Evolutionary conservation across 1,140 invertebrate species (phyloP).

Genomic region (Drosophila virilis): DNA sequence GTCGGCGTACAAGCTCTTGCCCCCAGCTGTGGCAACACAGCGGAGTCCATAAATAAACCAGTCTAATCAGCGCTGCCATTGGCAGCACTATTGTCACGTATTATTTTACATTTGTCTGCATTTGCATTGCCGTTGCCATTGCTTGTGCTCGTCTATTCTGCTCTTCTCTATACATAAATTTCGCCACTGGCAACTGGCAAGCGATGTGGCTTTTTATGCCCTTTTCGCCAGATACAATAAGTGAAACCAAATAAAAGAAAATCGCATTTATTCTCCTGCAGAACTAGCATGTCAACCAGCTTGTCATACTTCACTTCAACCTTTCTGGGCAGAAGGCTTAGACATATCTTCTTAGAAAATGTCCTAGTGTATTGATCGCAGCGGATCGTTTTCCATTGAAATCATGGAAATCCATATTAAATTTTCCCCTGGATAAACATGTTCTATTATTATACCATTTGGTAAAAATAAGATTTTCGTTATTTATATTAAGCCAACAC

Average conservation of each 20-base stretch:
- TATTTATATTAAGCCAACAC: too few relatives aligned
- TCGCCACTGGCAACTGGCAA: constrained; percentile 30
- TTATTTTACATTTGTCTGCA: constrained; percentile 75
- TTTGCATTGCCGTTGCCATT: constrained; percentile 46
- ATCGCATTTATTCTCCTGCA: too few relatives aligned
- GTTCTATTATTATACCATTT: too few relatives aligned
- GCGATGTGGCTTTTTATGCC: constrained; percentile 8
- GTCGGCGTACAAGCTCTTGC: background rate
- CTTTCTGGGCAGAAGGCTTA: too few relatives aligned
- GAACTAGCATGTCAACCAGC: too few relatives aligned
- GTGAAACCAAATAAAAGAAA: background rate
- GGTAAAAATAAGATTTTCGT: too few relatives aligned
- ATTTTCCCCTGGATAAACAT: too few relatives aligned
- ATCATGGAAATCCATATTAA: too few relatives aligned
- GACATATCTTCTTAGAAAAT: too few relatives aligned
- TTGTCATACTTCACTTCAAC: too few relatives aligned
- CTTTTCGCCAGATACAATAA: background rate
- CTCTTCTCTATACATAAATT: constrained; percentile 58
- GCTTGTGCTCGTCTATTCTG: constrained; percentile 27
- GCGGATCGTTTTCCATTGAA: too few relatives aligned
- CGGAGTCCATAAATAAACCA: constrained; percentile 65
- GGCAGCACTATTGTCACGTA: constrained; percentile 74
- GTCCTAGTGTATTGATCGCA: too few relatives aligned
- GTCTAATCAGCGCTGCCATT: constrained; percentile 73
- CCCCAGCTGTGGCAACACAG: constrained; percentile 1